Conservation (phyloP, 2,888 invertebrate species). For the Drosophila falleni region DNA sequence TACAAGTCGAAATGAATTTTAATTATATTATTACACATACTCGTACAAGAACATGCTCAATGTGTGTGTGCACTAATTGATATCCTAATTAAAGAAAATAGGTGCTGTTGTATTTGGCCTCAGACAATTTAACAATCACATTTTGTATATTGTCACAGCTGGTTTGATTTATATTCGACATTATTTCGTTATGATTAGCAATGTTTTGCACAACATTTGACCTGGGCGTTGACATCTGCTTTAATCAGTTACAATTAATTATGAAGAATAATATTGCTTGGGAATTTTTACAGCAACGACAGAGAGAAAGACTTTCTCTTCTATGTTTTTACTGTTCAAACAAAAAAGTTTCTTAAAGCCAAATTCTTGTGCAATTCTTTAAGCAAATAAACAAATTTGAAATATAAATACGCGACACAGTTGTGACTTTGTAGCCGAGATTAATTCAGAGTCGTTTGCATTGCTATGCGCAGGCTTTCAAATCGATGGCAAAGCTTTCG, state of each 20-base stretch:
- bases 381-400: constrained; percentile 42
- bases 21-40: constrained; percentile 66
- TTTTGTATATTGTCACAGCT: constrained; percentile 39
- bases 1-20: constrained; percentile 54
- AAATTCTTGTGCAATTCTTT: constrained; percentile 15
- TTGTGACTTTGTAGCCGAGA: constrained; percentile 29
- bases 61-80: constrained; percentile 56
- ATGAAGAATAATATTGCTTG: neutral
- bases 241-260: constrained; percentile 31
- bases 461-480: constrained; percentile 40
- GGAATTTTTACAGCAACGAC: neutral
- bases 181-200: constrained; percentile 22
- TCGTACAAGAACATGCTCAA: neutral
- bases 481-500: constrained; percentile 55
- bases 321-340: neutral
- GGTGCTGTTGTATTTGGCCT: constrained; percentile 32
- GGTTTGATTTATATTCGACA: constrained; percentile 39
- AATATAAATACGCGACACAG: constrained; percentile 28
- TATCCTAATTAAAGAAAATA: constrained; percentile 75
- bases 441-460: constrained; percentile 40
- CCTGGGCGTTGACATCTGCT: neutral
- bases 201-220: constrained; percentile 4
- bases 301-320: neutral
- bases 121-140: constrained; percentile 36
- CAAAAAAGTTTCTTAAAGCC: neutral